Conservation (phyloP, 2,113 vertebrate genomes). For the Ondatra zibethicus region DNA sequence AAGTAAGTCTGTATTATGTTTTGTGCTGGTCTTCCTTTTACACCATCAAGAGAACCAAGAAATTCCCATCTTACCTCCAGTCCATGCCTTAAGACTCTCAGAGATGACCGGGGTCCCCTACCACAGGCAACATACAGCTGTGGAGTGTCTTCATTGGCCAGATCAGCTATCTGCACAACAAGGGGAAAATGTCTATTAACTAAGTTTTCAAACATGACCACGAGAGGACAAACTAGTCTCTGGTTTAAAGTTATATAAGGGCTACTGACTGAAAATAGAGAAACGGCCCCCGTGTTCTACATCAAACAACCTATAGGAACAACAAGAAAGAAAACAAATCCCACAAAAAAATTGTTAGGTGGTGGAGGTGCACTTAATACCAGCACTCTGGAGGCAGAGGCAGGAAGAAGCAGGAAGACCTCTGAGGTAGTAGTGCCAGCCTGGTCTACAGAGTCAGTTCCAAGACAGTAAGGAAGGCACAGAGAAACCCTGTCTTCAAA, state of each 20-base stretch:
- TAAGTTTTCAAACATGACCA: conserved; percentile 5
- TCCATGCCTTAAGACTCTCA: conserved; percentile 96
- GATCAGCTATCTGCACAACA: conserved; percentile 93
- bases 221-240: background rate
- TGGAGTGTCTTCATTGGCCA: conserved; percentile 99
- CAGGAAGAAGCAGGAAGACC: background rate
- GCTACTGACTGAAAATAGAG: background rate
- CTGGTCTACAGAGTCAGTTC: background rate
- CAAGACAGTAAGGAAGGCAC: background rate
- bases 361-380: background rate
- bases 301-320: background rate
- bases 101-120: conserved; percentile 94
- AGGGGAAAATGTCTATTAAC: background rate
- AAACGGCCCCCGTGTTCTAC: background rate
- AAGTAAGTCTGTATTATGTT: background rate
- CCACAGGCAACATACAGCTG: conserved; percentile 97
- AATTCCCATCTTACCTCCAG: conserved; percentile 91
- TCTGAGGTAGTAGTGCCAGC: background rate
- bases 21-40: background rate
- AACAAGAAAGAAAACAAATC: background rate
- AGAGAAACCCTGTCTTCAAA: background rate
- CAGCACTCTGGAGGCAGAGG: background rate
- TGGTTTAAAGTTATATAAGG: background rate
- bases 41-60: background rate
- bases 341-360: background rate